Percentiles rank a stretch among this genome's conserved stretches.
phyloP scores from a whole-genome alignment of 2,113 vertebrate species.

The Alligator sinensis region DNA sequence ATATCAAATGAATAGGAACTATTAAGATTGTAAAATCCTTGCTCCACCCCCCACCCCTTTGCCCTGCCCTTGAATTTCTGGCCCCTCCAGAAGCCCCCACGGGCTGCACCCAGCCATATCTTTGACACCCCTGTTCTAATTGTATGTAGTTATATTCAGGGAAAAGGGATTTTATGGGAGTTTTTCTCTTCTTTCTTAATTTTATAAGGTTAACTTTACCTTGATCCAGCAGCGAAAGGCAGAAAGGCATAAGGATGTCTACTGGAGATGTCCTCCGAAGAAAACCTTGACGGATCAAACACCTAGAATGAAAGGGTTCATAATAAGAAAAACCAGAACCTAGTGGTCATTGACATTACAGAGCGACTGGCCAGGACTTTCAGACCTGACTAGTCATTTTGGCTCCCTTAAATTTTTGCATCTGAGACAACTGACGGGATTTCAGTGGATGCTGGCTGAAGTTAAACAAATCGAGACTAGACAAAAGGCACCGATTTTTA shows the following conservation, averaged over 20 bases:
- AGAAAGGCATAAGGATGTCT: constrained; percentile 82
- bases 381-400: fast-evolving
- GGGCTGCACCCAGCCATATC: no score
- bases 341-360: not conserved
- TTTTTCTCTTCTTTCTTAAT: not conserved
- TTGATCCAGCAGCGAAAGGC: constrained; percentile 78
- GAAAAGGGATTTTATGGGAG: not conserved
- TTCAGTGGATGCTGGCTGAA: not conserved
- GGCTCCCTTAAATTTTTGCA: not conserved
- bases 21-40: not conserved
- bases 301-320: constrained; percentile 69
- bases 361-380: not conserved
- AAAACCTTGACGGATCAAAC: constrained; percentile 85
- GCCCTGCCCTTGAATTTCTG: not conserved
- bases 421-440: not conserved
- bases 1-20: not conserved
- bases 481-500: not conserved
- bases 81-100: no score
- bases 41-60: not conserved
- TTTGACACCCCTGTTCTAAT: no score
- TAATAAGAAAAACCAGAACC: fast-evolving
- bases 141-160: no score
- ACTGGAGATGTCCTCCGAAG: constrained; percentile 77
- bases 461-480: not conserved
- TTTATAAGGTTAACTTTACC: not conserved